Base-by-base conservation (phyloP, 2,888 invertebrate species). In the Teinopalpus imperialis region DNA sequence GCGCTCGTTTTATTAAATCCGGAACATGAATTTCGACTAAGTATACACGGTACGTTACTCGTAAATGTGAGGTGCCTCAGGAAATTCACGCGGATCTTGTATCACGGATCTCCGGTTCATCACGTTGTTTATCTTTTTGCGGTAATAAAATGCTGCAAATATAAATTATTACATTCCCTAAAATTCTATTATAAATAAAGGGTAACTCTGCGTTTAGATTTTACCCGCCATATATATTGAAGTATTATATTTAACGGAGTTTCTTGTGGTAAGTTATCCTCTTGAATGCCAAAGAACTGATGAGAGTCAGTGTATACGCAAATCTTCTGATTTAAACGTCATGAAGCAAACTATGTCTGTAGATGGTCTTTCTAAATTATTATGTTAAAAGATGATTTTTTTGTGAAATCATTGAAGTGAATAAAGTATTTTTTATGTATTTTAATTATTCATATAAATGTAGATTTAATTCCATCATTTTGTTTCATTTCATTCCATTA, bases 21-120 rank as follows among this genome's bases (percentile, higher is more conserved):
- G 39, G 39, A 40, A 45, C 39, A 40, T 27, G 45, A 21, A 40
- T 45, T 40, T 34, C 27, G 37, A 32, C 32, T 37, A 45, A 44
- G 30, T 44, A 23, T 14, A 12, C 34, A 34, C 34, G 27, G 14
- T 34, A 8, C 32, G 26, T 39, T 45, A 32, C 13, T 27, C 1
- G 45, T 40, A 48, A 44, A 41, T 42, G 31, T 32, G 36, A 43
- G 14, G 27, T 37, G 48, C 53, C 53, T 49, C 49, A 48, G 47
- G 57, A 56, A 57, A 52, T 47, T 50, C 52, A 59, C 53, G 47
- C 59, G 59, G 58, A 59, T 57, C 55, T 55, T 20, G 45, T 23
- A 39, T 50, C 43, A 45, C 66, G 67, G 68, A 69, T 63, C 72
- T 70, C 73, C 70, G 68, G 67, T 37, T 69, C 40, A 36, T 42